phyloP scores from a whole-genome alignment of 2,888 invertebrate species.

The Idaea dimidiata region DNA sequence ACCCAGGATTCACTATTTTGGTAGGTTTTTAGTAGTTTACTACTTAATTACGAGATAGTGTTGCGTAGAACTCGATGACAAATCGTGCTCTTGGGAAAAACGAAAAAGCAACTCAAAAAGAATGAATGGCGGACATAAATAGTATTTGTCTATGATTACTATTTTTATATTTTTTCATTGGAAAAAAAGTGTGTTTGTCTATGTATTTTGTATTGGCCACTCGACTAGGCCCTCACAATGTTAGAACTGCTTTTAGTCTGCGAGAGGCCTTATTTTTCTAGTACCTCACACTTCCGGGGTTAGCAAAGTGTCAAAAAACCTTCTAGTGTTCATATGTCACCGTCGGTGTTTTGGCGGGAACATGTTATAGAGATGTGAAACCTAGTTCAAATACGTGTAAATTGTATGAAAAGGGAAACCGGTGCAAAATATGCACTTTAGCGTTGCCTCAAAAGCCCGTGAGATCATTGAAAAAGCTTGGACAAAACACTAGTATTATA shows the following conservation, averaged over 20 bases:
- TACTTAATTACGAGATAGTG: conserved; percentile 60
- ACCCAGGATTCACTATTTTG: conserved; percentile 47
- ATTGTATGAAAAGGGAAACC: too few species aligned
- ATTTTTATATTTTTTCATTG: conserved; percentile 38
- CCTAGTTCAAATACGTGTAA: too few species aligned
- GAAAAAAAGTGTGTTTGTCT: conserved; percentile 5
- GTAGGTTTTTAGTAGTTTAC: conserved; percentile 55
- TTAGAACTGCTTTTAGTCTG: too few species aligned
- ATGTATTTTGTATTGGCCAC: conserved; percentile 1
- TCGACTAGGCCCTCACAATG: background rate
- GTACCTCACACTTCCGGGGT: background rate
- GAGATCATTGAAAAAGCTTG: too few species aligned
- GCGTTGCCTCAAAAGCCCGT: too few species aligned
- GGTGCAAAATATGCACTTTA: too few species aligned
- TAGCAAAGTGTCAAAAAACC: background rate
- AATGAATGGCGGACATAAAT: conserved; percentile 80
- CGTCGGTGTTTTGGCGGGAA: too few species aligned
- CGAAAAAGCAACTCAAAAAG: conserved; percentile 79
- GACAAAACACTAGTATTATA: too few species aligned
- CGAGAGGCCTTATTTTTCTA: background rate
- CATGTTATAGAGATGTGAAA: too few species aligned
- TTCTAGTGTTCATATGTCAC: background rate
- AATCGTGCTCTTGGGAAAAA: conserved; percentile 72
- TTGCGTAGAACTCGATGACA: conserved; percentile 73
- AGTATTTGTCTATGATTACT: conserved; percentile 72